Conservation (phyloP, 2,797 vertebrate species). For the Halcyon chelicuti region DNA sequence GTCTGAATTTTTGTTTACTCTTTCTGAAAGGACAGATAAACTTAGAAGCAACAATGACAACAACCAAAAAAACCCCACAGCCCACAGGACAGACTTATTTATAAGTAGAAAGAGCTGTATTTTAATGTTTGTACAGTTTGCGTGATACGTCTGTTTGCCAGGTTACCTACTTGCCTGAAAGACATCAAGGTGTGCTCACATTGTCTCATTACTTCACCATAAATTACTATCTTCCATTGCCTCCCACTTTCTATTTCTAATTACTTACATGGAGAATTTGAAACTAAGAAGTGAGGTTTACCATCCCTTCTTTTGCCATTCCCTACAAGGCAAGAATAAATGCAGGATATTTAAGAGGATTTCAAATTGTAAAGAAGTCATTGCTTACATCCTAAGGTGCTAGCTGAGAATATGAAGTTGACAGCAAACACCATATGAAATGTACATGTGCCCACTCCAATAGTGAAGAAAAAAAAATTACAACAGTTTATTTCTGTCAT, state of each 20-base stretch:
- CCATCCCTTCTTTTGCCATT: background rate
- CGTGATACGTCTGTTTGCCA: background rate
- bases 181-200: background rate
- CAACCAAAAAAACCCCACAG: background rate
- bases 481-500: conserved; percentile 67
- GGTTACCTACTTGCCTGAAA: background rate
- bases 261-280: background rate
- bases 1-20: background rate
- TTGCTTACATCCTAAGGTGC: conserved; percentile 53
- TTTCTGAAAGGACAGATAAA: background rate
- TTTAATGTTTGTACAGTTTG: background rate
- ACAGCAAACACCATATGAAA: conserved; percentile 70
- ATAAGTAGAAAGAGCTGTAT: background rate
- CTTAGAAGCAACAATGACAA: background rate
- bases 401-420: conserved; percentile 58
- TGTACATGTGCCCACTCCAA: conserved; percentile 47
- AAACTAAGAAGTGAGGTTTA: background rate
- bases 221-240: background rate
- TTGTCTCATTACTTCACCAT: background rate
- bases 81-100: background rate
- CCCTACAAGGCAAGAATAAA: background rate
- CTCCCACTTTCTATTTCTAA: background rate
- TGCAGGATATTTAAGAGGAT: background rate
- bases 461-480: background rate
- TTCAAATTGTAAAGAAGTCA: conserved; percentile 22